Evolutionary conservation across 2,888 invertebrate genomes (phyloP), one percentile per base, ranked within the genome.

Genomic region (Philaethria dido): DNA sequence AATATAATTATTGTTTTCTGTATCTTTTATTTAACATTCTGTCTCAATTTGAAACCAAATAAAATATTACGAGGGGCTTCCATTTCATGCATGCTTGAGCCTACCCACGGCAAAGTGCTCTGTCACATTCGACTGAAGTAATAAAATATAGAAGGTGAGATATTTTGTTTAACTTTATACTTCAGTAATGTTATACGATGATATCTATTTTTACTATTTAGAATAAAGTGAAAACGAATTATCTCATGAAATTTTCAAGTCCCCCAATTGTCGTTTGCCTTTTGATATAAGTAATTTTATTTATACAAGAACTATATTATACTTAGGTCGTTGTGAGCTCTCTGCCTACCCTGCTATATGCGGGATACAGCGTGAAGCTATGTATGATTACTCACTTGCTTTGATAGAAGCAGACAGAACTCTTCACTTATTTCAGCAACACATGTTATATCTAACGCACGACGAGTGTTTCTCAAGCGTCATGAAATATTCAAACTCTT

Each of bases 81-180:
- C 57, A 25, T 42, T 57, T 57, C 42, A 57, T 57, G 57, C 57
- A 57, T 57, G 42, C 57, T 42, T 42, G 42, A 57, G 42, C 22
- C 22, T 57, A 25, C 57, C 57, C 11, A 11, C 57, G 42, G 42
- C 42, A 42, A 42, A 57, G 57, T 57, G 22, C 57, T 42, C 57
- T 22, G 42, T 25, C 57, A 57, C 57, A 25, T 42, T 42, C n/a
- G 25, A 16, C 57, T 25, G 57, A 42, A 11, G 42, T 22, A 42
- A 57, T 57, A 57, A 57, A 42, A 57, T 57, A 57, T 57, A n/a
- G 9, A 57, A 57, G 11, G 42, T 57, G 39, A 22, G 42, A 22
- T 42, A 57, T 14, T 39, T 47, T 25, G 25, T 61, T 61, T 29
- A 16, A 61, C 18, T 61, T 29, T 11, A 22, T 20, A 39, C 39